phyloP scores from a whole-genome alignment of 1,140 invertebrate species.

The Lanistes nyassanus region DNA sequence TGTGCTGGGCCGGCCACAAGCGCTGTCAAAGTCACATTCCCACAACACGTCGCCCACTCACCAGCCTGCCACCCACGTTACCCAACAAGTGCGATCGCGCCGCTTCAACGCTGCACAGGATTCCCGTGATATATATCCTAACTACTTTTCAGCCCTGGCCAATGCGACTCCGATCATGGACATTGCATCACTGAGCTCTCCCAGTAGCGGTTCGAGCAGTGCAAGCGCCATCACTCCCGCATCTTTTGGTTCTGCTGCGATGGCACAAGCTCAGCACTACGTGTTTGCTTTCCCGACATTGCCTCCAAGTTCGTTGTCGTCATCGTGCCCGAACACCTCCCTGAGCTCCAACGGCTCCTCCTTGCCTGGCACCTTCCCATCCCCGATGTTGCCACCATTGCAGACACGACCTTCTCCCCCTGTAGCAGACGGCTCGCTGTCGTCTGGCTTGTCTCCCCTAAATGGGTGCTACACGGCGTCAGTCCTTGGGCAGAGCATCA shows the following conservation, averaged over 20 bases:
- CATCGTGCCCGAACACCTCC: conserved; percentile 8
- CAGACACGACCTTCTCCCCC: background rate
- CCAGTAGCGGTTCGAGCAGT: background rate
- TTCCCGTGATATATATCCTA: too few relatives aligned
- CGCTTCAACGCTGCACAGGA: background rate
- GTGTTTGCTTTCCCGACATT: background rate
- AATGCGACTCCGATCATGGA: conserved; percentile 2
- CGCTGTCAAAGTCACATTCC: background rate
- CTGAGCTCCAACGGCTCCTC: conserved; percentile 8
- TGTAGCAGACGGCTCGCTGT: conserved; percentile 4
- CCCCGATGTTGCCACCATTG: background rate
- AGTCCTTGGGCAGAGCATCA: too few relatives aligned
- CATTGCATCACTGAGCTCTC: background rate
- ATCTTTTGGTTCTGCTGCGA: too few relatives aligned
- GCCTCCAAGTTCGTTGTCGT: background rate
- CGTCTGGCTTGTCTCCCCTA: conserved; percentile 16
- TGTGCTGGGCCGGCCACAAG: background rate
- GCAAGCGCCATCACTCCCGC: background rate
- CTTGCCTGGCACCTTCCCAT: background rate
- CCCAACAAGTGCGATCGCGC: conserved; percentile 6
- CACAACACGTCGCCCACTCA: background rate
- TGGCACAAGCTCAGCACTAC: background rate
- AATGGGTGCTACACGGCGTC: conserved; percentile 20
- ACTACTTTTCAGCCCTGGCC: conserved; percentile 2
- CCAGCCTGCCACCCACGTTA: conserved; percentile 4